Conservation (phyloP, 2,888 invertebrate species). For the Lasiommata megera region DNA sequence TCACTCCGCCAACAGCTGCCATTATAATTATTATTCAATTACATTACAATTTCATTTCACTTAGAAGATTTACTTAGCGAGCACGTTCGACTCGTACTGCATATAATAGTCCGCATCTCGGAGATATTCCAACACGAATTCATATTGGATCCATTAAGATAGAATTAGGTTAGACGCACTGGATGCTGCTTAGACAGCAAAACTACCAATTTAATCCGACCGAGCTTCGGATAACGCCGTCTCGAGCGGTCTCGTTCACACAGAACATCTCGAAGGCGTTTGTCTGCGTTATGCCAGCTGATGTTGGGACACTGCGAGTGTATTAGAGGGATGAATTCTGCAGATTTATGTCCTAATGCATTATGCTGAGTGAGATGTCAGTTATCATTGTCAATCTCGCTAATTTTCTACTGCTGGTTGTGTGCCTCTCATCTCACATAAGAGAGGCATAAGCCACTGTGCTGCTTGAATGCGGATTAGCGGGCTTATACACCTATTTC, state of each 20-base stretch:
- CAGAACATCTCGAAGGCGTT: slow-evolving; percentile 1
- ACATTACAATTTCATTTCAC: no score
- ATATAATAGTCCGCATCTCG: no score
- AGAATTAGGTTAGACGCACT: slow-evolving; percentile 2
- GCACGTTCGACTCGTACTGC: no score
- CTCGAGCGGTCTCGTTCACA: neutral
- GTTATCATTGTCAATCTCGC: no score
- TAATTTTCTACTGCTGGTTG: no score
- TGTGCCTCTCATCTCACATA: no score
- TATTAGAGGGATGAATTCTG: neutral
- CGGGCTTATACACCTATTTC: no score
- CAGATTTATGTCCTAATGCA: neutral
- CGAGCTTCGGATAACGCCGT: neutral
- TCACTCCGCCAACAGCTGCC: no score
- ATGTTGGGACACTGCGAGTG: neutral
- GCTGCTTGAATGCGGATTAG: no score
- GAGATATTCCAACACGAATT: neutral
- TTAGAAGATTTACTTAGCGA: no score
- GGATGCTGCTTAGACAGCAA: slow-evolving; percentile 6
- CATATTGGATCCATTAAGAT: neutral
- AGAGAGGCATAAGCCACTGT: no score
- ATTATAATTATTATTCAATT: no score
- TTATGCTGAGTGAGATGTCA: neutral
- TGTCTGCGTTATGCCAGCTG: neutral
- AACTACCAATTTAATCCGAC: slow-evolving; percentile 7